Evolutionary conservation across 2,797 vertebrate species (phyloP).

Genomic region (Ctenosaura bakeri): DNA sequence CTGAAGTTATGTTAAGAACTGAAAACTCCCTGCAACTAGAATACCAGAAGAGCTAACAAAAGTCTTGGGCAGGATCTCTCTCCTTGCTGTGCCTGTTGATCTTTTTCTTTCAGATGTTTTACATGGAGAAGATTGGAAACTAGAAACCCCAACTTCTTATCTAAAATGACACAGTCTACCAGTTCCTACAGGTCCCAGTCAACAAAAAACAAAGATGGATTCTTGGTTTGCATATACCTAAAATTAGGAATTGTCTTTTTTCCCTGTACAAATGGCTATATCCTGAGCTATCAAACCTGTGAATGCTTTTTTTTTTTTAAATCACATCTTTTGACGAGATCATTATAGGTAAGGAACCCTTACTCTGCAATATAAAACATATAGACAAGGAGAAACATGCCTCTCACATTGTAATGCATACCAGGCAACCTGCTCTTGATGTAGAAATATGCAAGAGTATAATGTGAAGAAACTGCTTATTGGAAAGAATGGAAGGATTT

Average conservation of each 20-base stretch:
- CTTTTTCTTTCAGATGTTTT: neutral
- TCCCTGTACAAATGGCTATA: neutral
- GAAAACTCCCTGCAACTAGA: slow-evolving; percentile 7
- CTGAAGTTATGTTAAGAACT: too few species aligned
- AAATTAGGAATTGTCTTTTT: neutral
- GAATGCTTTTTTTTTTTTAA: slow-evolving; percentile 46
- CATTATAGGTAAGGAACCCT: neutral
- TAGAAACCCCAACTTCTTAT: neutral
- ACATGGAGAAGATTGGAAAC: neutral
- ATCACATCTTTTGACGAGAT: slow-evolving; percentile 39
- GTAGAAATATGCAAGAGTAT: neutral
- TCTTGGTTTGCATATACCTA: neutral
- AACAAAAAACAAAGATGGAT: neutral
- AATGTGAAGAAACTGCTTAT: neutral
- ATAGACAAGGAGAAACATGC: neutral
- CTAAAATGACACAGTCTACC: neutral
- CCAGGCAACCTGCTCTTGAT: neutral
- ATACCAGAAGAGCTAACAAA: neutral
- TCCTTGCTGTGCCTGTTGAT: neutral
- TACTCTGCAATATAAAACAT: slow-evolving; percentile 1
- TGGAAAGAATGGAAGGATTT: neutral
- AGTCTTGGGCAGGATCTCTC: neutral
- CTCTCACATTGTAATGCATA: neutral
- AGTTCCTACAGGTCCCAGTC: neutral
- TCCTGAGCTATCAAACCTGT: neutral